Base-by-base conservation (phyloP, 2,113 vertebrate species). In the Octodon degus region DNA sequence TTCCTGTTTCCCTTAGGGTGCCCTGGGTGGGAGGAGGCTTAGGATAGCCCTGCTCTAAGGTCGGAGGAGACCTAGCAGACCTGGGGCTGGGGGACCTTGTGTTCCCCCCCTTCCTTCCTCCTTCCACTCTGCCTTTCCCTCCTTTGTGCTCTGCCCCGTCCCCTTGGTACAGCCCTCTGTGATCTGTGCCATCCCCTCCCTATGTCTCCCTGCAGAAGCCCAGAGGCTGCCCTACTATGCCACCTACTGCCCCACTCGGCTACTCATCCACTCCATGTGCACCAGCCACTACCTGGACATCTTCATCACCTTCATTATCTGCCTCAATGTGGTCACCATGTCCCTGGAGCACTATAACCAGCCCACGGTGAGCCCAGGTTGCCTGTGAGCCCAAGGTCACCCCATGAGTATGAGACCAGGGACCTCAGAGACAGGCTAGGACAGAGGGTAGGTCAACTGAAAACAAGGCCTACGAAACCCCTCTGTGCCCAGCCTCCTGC, bases 281-380 rank as follows among this genome's bases (percentile, higher is more conserved):
- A 99, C 99, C 96, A 99, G 99, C 98, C 99, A 99, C 99, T 99
- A 99, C 98, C 98, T 99, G 99, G 99, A 99, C 98, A 99, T 99
- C 98, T 99, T 99, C 98, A 99, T 99, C 98, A 99, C 99, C 98
- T 99, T 99, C 98, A 99, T 99, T 98, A 99, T 99, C 98, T 99
- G 99, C 98, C 99, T 99, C 98, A 99, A 99, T 0, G 99, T 99
- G 96, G 99, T 99, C 98, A 99, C 99, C 96, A 99, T 99, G 99
- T 99, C 99, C 91, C 98, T 99, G 98, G 99, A 99, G 98, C 99
- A 99, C 98, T 99, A 99, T 98, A 99, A 99, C 97, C 99, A 99
- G 77, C 99, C 99, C 95, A 98, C 98, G 97, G 99, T 99, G 98
- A 99, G 99, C 98, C 0, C 4, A 27, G 32, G 65, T 63, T 55